Percentiles rank a stretch among this genome's conserved stretches.
Evolutionary conservation across 2,888 invertebrate genomes (phyloP).

Genomic region (Schrankia costaestrigalis): DNA sequence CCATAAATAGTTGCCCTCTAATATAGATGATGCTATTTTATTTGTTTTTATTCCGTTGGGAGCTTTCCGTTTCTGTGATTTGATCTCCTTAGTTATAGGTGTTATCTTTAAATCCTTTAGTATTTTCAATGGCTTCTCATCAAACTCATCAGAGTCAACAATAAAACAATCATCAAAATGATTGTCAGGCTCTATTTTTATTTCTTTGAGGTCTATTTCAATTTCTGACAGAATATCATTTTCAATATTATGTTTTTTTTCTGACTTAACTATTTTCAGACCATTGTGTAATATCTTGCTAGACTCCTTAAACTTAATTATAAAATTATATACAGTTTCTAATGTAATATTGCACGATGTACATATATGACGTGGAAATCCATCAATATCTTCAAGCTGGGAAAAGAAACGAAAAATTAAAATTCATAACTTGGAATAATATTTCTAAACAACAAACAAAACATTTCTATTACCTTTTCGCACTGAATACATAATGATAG

Average conservation of each 20-base stretch:
- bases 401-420: slow-evolving; percentile 20
- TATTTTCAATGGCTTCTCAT: slow-evolving; percentile 34
- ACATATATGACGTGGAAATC: slow-evolving; percentile 64
- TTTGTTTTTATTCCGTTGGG: slow-evolving; percentile 35
- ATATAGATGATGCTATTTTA: slow-evolving; percentile 60
- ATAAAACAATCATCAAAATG: slow-evolving; percentile 29
- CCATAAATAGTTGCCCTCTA: slow-evolving; percentile 69
- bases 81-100: slow-evolving; percentile 22
- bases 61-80: slow-evolving; percentile 19
- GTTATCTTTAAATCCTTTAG: slow-evolving; percentile 24
- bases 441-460: background rate
- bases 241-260: slow-evolving; percentile 23
- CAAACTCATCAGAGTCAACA: slow-evolving; percentile 30
- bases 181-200: slow-evolving; percentile 43
- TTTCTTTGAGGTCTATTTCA: slow-evolving; percentile 35
- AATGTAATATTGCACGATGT: slow-evolving; percentile 49
- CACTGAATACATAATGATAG: slow-evolving; percentile 49
- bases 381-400: slow-evolving; percentile 63
- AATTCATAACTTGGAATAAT: background rate
- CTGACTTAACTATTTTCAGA: slow-evolving; percentile 46
- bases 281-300: slow-evolving; percentile 48
- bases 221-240: slow-evolving; percentile 21
- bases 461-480: slow-evolving; percentile 49
- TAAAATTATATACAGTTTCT: slow-evolving; percentile 49
- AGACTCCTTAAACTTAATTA: slow-evolving; percentile 55